A percentile compares a stretch with the other conserved stretches of the same genome.
Conservation (phyloP, 2,113 vertebrate genomes). For the Calonectris borealis region DNA sequence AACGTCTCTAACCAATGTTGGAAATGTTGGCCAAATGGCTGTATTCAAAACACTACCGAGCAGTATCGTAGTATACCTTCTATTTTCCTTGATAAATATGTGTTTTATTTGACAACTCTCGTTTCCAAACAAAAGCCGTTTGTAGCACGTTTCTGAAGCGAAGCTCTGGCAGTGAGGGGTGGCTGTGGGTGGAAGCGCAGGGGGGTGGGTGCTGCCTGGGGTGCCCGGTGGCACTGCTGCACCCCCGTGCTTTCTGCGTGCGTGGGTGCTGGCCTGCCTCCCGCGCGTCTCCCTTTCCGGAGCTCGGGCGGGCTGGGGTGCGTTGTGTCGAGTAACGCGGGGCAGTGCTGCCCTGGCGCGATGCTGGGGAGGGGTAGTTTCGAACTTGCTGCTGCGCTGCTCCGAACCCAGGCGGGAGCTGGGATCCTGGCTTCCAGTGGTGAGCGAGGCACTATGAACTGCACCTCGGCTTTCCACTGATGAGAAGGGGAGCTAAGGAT, state of each 20-base stretch:
- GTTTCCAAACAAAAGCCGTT: not conserved
- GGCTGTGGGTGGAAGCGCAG: not conserved
- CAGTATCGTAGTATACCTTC: not conserved
- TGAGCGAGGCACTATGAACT: not conserved
- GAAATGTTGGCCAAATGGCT: not conserved
- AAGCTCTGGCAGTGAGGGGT: not conserved
- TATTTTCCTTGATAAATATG: not conserved
- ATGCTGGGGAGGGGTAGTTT: not conserved
- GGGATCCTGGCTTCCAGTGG: not conserved
- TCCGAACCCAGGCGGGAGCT: fast-evolving
- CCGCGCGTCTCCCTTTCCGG: not conserved
- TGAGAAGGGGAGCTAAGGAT: not conserved
- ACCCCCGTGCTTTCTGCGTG: not conserved
- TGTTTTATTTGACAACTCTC: not conserved
- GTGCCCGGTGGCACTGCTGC: not conserved
- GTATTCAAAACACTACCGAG: not conserved
- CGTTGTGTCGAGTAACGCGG: fast-evolving
- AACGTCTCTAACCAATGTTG: not conserved
- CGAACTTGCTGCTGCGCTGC: not conserved
- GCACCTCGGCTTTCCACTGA: not conserved
- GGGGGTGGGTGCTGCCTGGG: not conserved
- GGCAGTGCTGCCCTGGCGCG: not conserved
- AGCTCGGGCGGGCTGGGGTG: not conserved
- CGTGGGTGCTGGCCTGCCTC: not conserved
- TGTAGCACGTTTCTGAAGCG: not conserved